Conservation (phyloP, 2,113 vertebrate genomes). For the Tricholaema leucomelas region DNA sequence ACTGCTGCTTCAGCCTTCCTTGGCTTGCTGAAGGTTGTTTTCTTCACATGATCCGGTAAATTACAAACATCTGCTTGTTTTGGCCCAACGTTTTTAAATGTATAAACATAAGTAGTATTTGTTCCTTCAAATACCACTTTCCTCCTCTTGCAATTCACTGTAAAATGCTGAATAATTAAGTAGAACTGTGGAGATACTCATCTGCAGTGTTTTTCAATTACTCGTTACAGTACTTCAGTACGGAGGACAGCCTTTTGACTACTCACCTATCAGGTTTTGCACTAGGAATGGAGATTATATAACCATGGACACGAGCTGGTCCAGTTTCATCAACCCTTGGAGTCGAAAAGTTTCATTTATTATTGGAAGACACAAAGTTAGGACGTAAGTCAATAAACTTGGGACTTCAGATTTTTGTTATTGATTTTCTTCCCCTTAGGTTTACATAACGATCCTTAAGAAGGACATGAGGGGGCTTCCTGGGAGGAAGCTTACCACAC, state of each 20-base stretch:
- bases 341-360: constrained; percentile 94
- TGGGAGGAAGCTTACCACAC: not conserved
- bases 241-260: constrained; percentile 92
- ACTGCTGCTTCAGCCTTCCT: not conserved
- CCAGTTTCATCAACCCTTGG: constrained; percentile 96
- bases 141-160: not conserved
- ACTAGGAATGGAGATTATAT: constrained; percentile 91
- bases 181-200: not conserved
- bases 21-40: not conserved
- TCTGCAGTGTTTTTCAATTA: not conserved
- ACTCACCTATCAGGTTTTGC: constrained; percentile 91
- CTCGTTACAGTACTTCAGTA: constrained; percentile 83
- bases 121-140: not conserved
- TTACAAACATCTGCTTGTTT: not conserved
- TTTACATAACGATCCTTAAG: not conserved
- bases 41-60: not conserved
- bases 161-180: not conserved
- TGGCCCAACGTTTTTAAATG: not conserved
- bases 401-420: not conserved
- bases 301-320: constrained; percentile 95
- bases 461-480: not conserved
- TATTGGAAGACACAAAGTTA: constrained; percentile 95
- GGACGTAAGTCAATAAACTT: constrained; percentile 83
- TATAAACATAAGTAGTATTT: not conserved
- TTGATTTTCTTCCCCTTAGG: not conserved